Percentiles rank a stretch among this genome's conserved stretches.
phyloP scores from a whole-genome alignment of 2,888 invertebrate species.

The Stramonita haemastoma region DNA sequence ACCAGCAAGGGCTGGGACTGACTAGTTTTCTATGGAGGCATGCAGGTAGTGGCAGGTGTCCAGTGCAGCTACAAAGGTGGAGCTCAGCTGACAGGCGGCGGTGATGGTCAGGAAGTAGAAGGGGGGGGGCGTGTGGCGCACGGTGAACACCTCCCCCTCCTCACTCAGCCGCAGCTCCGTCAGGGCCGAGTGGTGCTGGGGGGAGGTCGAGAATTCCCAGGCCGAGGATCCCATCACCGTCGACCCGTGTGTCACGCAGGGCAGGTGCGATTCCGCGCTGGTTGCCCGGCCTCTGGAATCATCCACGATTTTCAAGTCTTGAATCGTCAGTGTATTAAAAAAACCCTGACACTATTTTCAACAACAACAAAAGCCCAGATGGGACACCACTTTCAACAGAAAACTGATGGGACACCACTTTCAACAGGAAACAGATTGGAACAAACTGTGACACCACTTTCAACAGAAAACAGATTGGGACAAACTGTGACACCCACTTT shows the following conservation, averaged over 20 bases:
- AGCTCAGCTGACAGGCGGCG: constrained; percentile 15
- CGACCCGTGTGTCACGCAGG: constrained; percentile 41
- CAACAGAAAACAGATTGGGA: too few species aligned
- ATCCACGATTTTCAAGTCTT: too few species aligned
- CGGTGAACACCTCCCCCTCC: neutral
- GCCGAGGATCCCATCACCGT: constrained; percentile 30
- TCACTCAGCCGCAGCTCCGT: constrained; percentile 29
- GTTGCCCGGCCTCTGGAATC: constrained; percentile 36
- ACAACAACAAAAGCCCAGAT: too few species aligned
- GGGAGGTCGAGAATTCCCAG: constrained; percentile 43
- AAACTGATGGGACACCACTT: too few species aligned
- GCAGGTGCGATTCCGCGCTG: constrained; percentile 39
- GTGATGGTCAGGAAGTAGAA: constrained; percentile 19
- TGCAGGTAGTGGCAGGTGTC: constrained; percentile 19
- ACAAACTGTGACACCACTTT: too few species aligned
- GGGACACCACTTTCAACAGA: too few species aligned
- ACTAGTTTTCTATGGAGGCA: neutral
- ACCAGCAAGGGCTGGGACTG: too few species aligned
- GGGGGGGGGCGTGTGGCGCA: constrained; percentile 32
- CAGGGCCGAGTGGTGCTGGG: constrained; percentile 29
- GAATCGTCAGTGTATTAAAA: too few species aligned
- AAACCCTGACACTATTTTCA: too few species aligned
- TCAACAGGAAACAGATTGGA: too few species aligned
- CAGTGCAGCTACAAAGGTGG: neutral
- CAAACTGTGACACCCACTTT: too few species aligned